Base-by-base conservation (phyloP, 2,797 vertebrate species). In the Tragopan temminckii region DNA sequence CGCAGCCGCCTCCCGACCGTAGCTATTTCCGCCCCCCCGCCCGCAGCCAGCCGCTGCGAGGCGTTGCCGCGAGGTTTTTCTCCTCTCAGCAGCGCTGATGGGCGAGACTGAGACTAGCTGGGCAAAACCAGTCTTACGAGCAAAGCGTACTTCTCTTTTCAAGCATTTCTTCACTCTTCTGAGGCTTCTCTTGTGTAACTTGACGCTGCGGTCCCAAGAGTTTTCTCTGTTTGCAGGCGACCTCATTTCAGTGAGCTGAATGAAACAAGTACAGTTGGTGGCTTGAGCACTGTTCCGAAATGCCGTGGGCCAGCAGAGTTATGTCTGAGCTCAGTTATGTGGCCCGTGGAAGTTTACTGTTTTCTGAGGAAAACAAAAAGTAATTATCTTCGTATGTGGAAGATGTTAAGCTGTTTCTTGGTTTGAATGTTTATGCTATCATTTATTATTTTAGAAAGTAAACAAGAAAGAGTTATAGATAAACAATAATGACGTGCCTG, bases 401-500 rank as follows among this genome's bases (percentile, higher is more conserved):
- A 92, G 63, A 38, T 59, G 40, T 94, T 83, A 92, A 85, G 43
- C 3, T 80, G 79, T 80, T 91, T 68, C 71, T 91, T 63, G 48
- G 68, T 93, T 83, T 82, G 62, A 74, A 64, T 91, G 94, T 70
- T 72, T 83, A 38, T 2, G 3, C 45, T 29, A 8, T 89, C 45
- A 6, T 95, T 94, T 95, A 43, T 67, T 91, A 76, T 91, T 89
- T 83, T 92, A 82, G 92, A 96, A 95, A 68, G 70, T 88, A 85
- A 85, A 80, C 42, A 52, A 27, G 19, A 3, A 13, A 19, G 11
- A 75, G 61, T 58, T 66, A 5, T 38, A 43, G 23, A 52, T 82
- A 83, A 78, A 86, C 57, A 74, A 63, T 67, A 71, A 92, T 45
- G 42, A 36, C 52, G 9, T 57, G 19, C 35, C 52, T 62, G 59